Percentiles rank a stretch among this genome's conserved stretches.
phyloP scores from a whole-genome alignment of 2,113 vertebrate genomes.

The Ceyx cyanopectus region DNA sequence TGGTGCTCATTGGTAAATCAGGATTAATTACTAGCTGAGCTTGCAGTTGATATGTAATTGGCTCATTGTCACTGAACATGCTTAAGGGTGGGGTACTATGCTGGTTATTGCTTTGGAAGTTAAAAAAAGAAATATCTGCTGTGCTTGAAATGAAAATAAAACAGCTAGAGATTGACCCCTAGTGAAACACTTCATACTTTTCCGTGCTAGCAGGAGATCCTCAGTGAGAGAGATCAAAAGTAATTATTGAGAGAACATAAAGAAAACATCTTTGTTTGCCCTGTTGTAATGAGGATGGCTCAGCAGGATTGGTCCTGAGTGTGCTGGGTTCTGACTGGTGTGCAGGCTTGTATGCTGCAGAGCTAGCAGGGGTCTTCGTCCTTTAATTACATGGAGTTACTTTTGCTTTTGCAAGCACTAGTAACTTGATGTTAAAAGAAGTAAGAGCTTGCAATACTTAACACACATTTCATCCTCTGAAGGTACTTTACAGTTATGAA shows the following conservation, averaged over 20 bases:
- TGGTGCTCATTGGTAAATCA: background rate
- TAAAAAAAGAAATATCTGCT: background rate
- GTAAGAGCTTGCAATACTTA: background rate
- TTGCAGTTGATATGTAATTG: constrained; percentile 11
- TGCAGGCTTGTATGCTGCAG: background rate
- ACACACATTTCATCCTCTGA: background rate
- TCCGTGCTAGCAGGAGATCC: constrained; percentile 39
- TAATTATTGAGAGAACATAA: constrained; percentile 44
- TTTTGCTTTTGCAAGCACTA: constrained; percentile 23
- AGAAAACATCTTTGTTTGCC: constrained; percentile 29
- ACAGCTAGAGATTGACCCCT: constrained; percentile 42
- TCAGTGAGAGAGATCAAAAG: constrained; percentile 39
- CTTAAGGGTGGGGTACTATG: background rate
- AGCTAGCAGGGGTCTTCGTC: background rate
- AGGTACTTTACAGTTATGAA: background rate
- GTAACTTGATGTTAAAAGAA: constrained; percentile 6
- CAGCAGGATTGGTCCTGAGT: constrained; percentile 25
- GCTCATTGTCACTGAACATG: background rate
- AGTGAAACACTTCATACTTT: constrained; percentile 21
- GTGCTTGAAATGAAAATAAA: constrained; percentile 43
- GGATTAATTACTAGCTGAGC: constrained; percentile 1
- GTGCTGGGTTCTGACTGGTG: constrained; percentile 4
- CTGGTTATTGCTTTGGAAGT: constrained; percentile 37
- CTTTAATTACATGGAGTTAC: constrained; percentile 2
- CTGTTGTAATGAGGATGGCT: constrained; percentile 47